Percentiles rank a stretch among this genome's conserved stretches.
phyloP scores from a whole-genome alignment of 2,797 vertebrate species.

The Gila robusta region DNA sequence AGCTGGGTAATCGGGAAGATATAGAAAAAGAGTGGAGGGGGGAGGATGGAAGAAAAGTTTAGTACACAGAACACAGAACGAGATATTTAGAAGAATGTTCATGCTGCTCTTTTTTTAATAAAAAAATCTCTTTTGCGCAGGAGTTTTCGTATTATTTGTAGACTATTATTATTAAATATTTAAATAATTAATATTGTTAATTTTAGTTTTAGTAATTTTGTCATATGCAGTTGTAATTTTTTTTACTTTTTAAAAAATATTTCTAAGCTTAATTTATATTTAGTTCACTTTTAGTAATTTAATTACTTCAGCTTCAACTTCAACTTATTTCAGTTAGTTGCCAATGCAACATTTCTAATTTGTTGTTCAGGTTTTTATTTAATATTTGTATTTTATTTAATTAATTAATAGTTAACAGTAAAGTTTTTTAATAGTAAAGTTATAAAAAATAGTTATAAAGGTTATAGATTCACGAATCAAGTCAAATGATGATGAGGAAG shows the following conservation, averaged over 20 bases:
- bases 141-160: not conserved
- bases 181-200: not conserved
- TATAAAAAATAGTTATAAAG: not conserved
- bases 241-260: too few species aligned
- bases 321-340: not conserved
- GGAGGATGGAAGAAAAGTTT: not conserved
- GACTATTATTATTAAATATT: not conserved
- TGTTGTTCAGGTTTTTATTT: too few species aligned
- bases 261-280: too few species aligned
- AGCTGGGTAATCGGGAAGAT: not conserved
- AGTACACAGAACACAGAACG: not conserved
- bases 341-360: not conserved
- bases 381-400: too few species aligned
- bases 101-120: not conserved
- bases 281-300: not conserved
- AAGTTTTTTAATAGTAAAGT: not conserved
- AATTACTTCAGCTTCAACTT: not conserved
- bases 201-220: not conserved
- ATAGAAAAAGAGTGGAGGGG: too few species aligned
- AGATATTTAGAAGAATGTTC: not conserved
- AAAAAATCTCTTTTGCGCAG: not conserved
- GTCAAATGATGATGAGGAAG: too few species aligned
- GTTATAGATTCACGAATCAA: not conserved
- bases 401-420: not conserved
- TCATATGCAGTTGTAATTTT: not conserved